A percentile compares a stretch with the other conserved stretches of the same genome.
phyloP scores from a whole-genome alignment of 2,888 invertebrate genomes.

The Iselma pallidipennis region DNA sequence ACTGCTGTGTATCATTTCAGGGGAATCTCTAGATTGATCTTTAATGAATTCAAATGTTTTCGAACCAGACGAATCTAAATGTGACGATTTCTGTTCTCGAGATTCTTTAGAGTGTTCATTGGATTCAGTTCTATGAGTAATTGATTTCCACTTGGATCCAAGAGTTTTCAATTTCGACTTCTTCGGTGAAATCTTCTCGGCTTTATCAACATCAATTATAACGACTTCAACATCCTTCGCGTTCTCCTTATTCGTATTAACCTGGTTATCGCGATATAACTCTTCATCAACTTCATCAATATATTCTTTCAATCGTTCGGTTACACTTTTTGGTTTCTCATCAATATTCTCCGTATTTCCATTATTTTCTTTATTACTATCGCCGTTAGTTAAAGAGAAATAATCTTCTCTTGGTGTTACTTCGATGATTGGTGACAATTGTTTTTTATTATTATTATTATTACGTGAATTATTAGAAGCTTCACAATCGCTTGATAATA shows the following conservation, averaged over 20 bases:
- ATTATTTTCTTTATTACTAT: conserved; percentile 38
- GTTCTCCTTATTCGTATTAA: conserved; percentile 30
- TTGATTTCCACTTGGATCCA: conserved; percentile 44
- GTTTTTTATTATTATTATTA: conserved; percentile 67
- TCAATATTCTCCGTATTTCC: conserved; percentile 31
- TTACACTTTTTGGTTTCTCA: conserved; percentile 41
- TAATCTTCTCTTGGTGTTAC: conserved; percentile 73
- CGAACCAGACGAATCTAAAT: no score
- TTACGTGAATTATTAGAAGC: conserved; percentile 53
- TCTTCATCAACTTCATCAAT: conserved; percentile 51
- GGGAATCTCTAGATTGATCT: conserved; percentile 50
- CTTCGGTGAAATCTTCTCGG: conserved; percentile 47
- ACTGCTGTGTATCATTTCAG: conserved; percentile 73
- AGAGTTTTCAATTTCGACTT: conserved; percentile 41
- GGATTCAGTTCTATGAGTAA: conserved; percentile 37
- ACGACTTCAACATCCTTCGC: conserved; percentile 44
- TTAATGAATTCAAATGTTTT: conserved; percentile 56
- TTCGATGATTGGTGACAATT: conserved; percentile 80
- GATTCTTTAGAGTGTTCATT: conserved; percentile 21
- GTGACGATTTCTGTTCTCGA: neutral
- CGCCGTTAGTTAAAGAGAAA: conserved; percentile 49
- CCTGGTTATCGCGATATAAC: conserved; percentile 46
- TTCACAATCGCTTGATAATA: conserved; percentile 31
- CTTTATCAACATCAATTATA: conserved; percentile 54
- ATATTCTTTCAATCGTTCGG: conserved; percentile 49